Evolutionary conservation across 2,113 vertebrate species (phyloP), one percentile per base, ranked within the genome.

Genomic region (Tilapia sparmanii): DNA sequence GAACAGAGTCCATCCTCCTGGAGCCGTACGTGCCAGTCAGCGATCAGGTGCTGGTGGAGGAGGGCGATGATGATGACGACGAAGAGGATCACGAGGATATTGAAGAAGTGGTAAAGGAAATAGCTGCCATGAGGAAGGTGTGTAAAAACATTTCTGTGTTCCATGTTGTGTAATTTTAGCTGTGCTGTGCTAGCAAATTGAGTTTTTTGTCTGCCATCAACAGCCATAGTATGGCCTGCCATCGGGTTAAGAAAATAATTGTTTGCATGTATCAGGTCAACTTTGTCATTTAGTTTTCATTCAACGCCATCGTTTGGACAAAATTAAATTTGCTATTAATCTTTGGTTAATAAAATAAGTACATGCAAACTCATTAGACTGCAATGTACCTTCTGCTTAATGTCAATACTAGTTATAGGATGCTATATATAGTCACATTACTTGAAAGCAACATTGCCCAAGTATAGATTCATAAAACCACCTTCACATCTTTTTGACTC

Each of bases 21-120:
- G 95, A 95, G 52, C 95, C 94, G 0, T 94, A 93, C 87, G 8
- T 55, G 7, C 80, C 89, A 5, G 38, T 10, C 80, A 38, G 4
- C 16, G 4, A 19, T 78, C 57, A 31, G 10, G 76, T 33, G 4
- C 59, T 79, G 19, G 89, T 86, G 7, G 90, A 86, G 12, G 84
- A 61, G 2, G 82, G 61, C 4, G 86, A 24, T 2, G 88, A 87
- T 11, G 94, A 95, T 0, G 93, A 93, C 0, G 96, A 94, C 0
- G 96, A 96, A 1, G 96, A 96, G 0, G 95, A 97, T 85, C 92
- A 97, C 42, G 96, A 97, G 80, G 97, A 97, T 53, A 93, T 97
- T 45, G 94, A 96, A 59, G 26, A 90, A 18, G 81, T 97, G 42
- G 87, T 97, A 53, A 95, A 96, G 85, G 89, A 96, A 90, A 91